Conservation (phyloP, 2,797 vertebrate genomes). For the Oryzias sinensis region DNA sequence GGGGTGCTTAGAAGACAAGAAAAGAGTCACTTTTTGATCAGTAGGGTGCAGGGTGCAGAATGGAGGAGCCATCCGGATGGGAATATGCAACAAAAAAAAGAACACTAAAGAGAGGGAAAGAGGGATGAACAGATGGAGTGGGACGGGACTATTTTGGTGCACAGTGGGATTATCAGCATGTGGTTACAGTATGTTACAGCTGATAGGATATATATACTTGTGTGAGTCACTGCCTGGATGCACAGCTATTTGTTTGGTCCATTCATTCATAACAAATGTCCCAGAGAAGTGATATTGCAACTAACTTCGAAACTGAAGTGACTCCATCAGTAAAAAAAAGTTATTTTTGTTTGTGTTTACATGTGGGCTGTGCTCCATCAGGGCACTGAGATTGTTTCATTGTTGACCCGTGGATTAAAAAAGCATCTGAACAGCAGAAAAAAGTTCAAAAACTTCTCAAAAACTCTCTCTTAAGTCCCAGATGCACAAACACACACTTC, state of each 20-base stretch:
- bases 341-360: no score
- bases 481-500: no score
- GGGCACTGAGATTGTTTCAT: no score
- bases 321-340: no score
- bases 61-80: constrained; percentile 29
- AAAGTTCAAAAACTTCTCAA: no score
- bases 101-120: constrained; percentile 28
- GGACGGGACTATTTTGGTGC: constrained; percentile 69
- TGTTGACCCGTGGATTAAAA: no score
- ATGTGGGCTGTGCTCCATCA: no score
- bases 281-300: no score
- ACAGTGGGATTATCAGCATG: constrained; percentile 74
- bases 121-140: constrained; percentile 73
- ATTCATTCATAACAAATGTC: constrained; percentile 42
- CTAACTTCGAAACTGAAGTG: neutral
- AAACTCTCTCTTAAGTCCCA: no score
- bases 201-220: constrained; percentile 37
- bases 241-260: constrained; percentile 15
- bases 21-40: constrained; percentile 31
- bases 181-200: constrained; percentile 74
- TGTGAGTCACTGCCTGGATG: constrained; percentile 41
- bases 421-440: no score
- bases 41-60: constrained; percentile 28
- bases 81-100: constrained; percentile 14
- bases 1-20: constrained; percentile 46